Conservation (phyloP, 1,140 invertebrate species). For the Pachyrhynchus sulphureomaculatus region DNA sequence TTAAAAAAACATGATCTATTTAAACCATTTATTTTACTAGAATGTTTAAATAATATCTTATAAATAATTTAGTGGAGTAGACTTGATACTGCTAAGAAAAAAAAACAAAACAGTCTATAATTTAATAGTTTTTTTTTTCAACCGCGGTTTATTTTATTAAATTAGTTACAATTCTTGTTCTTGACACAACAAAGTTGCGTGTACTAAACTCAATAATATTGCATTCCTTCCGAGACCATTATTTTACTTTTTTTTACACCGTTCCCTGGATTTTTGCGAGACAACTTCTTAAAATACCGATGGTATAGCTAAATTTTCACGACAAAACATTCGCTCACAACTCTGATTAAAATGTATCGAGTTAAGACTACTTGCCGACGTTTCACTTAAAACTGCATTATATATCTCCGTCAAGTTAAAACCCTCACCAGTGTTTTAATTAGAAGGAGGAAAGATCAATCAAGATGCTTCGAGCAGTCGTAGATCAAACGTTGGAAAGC, state of each 20-base stretch:
- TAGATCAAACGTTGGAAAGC: no score
- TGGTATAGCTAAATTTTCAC: no score
- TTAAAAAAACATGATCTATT: constrained; percentile 7
- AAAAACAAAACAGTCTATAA: constrained; percentile 15
- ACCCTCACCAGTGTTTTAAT: no score
- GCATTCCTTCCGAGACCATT: constrained; percentile 11
- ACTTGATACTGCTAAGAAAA: constrained; percentile 27
- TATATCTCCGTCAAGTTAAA: no score
- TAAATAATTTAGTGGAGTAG: constrained; percentile 30
- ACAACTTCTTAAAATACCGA: no score
- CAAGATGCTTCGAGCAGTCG: no score
- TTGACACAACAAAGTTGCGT: not conserved
- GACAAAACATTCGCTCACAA: no score
- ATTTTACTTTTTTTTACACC: not conserved
- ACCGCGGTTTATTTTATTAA: not conserved
- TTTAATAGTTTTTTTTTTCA: constrained; percentile 3
- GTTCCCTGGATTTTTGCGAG: not conserved
- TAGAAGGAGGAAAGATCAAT: no score
- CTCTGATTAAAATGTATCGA: no score
- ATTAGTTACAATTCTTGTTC: no score
- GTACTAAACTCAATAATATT: constrained; percentile 3
- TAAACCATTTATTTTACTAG: constrained; percentile 36
- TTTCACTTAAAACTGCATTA: no score
- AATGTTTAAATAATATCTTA: constrained; percentile 36
- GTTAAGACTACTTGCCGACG: no score